Conservation (phyloP, 2,888 invertebrate species). For the Rotaria magnacalcarata region DNA sequence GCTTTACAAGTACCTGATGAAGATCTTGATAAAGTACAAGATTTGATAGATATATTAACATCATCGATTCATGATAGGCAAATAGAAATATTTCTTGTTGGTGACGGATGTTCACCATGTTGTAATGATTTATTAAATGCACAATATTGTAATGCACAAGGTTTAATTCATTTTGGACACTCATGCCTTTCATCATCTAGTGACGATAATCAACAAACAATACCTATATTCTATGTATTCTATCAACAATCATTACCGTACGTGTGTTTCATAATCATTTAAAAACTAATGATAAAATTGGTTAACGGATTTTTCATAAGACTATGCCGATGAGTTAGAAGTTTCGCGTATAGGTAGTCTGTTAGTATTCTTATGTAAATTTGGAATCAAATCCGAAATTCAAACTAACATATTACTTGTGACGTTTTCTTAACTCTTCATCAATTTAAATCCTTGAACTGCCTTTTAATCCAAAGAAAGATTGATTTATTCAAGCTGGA, state of each 20-base stretch:
- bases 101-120: neutral
- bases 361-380: too few relatives aligned
- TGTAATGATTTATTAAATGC: slow-evolving; percentile 23
- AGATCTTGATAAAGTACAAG: neutral
- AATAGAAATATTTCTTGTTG: neutral
- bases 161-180: slow-evolving; percentile 19
- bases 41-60: neutral
- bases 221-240: slow-evolving; percentile 3
- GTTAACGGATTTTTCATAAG: too few relatives aligned
- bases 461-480: too few relatives aligned
- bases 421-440: too few relatives aligned
- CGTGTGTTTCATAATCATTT: neutral
- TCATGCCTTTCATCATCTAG: neutral
- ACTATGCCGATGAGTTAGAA: too few relatives aligned
- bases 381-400: too few relatives aligned
- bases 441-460: too few relatives aligned
- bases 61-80: neutral
- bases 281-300: too few relatives aligned
- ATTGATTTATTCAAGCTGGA: too few relatives aligned
- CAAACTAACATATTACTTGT: too few relatives aligned
- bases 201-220: neutral
- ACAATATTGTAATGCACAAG: slow-evolving; percentile 25
- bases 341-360: too few relatives aligned
- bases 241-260: slow-evolving; percentile 16
- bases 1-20: slow-evolving; percentile 17